Conservation (phyloP, 2,113 vertebrate genomes). For the Phocoena sinus region DNA sequence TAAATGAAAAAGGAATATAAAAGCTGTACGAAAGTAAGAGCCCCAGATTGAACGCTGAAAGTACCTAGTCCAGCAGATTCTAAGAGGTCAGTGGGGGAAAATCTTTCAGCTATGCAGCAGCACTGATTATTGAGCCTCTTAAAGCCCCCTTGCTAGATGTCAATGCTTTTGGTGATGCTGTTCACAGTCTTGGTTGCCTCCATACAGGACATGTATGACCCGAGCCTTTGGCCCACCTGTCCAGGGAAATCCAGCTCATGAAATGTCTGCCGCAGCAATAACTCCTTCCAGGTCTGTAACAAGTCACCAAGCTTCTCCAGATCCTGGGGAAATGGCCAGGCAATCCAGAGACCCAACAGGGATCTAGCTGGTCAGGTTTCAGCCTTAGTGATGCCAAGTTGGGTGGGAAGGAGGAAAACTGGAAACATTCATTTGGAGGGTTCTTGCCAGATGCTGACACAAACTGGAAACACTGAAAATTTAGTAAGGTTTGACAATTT, state of each 20-base stretch:
- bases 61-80: background rate
- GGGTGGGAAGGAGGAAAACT: background rate
- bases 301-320: no score
- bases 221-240: background rate
- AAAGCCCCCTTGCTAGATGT: background rate
- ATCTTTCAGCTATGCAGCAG: background rate
- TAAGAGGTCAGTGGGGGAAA: background rate
- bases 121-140: background rate
- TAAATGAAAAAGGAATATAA: background rate
- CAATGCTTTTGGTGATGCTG: background rate
- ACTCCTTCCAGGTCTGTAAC: background rate
- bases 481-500: background rate
- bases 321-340: background rate
- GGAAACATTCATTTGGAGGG: background rate
- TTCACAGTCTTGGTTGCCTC: background rate
- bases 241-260: background rate
- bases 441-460: background rate
- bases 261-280: background rate
- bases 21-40: background rate
- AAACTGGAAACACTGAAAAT: background rate
- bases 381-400: background rate
- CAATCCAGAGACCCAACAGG: background rate
- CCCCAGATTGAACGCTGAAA: background rate
- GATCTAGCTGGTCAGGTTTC: background rate
- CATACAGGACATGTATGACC: background rate